Evolutionary conservation across 2,888 invertebrate genomes (phyloP), one percentile per base, ranked within the genome.

Genomic region (Epiblema foenella): DNA sequence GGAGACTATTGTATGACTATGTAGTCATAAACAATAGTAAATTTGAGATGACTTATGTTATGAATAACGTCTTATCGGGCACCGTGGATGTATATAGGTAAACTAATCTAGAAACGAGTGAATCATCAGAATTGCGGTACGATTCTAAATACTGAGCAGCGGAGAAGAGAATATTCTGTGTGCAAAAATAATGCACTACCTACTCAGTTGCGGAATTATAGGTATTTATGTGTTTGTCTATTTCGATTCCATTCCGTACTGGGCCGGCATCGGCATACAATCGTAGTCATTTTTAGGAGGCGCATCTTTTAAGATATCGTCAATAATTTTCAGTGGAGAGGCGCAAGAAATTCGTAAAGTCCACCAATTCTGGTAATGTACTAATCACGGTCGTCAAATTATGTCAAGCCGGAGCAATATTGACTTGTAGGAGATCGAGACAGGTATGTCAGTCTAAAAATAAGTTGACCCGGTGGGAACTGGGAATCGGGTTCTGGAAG

Each of bases 1-100:
- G 18, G 11, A 11, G 56, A 37, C 9, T 33, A 37, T 15, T 10
- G 9, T 59, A 46, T 59, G 39, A 59, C 2, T 51, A 42, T 12
- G 59, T n/a, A 59, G 24, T 59, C 42, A 17, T 58, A 24, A 24
- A 57, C 33, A 58, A 11, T 33, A 18, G 18, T 33, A 37, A 59
- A 42, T 59, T 42, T 17, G 20, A 59, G 59, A 59, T 46, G 59
- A 59, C 59, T 42, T 59, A 10, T 59, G 39, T 42, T 39, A 59
- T 42, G 59, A 59, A 59, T 59, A 59, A 42, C 42, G 15, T 42
- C 59, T 59, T 59, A 59, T 59, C 59, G 42, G 15, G 12, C 59
- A 37, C 57, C 18, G 20, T 42, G 18, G 39, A 42, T 24, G 59
- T 59, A 42, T 24, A 42, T 59, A 42, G 20, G 42, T 59, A 59